Evolutionary conservation across 2,888 invertebrate species (phyloP), one percentile per base, ranked within the genome.

Genomic region (Tipula vernalis): DNA sequence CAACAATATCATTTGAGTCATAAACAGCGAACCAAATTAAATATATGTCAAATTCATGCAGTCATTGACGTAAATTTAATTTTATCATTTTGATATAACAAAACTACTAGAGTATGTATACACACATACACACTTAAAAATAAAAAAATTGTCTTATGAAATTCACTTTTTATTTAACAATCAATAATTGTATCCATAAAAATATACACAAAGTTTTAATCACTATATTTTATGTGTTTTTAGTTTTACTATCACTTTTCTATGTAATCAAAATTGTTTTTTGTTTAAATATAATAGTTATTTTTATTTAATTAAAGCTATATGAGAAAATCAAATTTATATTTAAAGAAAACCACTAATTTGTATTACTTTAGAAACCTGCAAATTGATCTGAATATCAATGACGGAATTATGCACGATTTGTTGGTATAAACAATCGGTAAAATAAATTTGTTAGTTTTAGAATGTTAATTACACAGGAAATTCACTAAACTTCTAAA

Each of bases 1-100:
- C 89, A 91, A 89, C 89, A 91, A 90, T 89, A 92, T 91, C 91
- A 91, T 91, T 89, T 90, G 91, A 89, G 89, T 89, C 84, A 39
- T 39, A 36, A 84, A 84, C 71, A 4, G 51, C 15, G 15, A 57
- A 51, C 10, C 4, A 71, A 71, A 28, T 71, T 51, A 51, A 51
- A 71, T 71, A 13, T 71, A 71, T 71, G 28, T 71, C 71, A 71
- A 71, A 71, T 71, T 71, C 71, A 28, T 71, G 28, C 28, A 71
- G 71, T 71, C 71, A 71, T 71, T 71, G 71, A 71, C 18, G 6
- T 71, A 71, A 71, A 71, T 28, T 18, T 18, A 71, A 71, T 71
- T 28, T 71, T 28, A 71, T 71, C 71, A 71, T 71, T 71, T 6
- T 71, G 10, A 8, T 71, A 71, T 18, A 71, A 10, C 3, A 71